Evolutionary conservation across 2,113 vertebrate genomes (phyloP), one percentile per base, ranked within the genome.

Genomic region (Odontophorus gujanensis): DNA sequence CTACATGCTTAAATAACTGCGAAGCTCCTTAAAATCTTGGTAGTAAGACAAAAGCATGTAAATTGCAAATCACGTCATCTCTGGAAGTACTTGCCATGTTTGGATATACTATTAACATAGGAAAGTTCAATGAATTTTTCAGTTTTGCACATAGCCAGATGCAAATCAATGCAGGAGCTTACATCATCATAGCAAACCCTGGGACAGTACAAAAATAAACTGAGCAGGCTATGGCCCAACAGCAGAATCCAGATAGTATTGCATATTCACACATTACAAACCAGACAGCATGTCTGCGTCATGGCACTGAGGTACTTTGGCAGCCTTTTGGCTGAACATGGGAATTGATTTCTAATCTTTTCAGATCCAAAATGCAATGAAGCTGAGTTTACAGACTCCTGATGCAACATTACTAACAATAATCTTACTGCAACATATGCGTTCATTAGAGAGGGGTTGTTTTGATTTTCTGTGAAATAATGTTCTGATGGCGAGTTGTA

Each of bases 311-410:
- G 32, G 9, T 19, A 77, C 92, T 85, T 28, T 40, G 53, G 53
- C 47, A 81, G 40, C 15, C 26, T 74, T 67, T 71, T 40, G 73
- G 26, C 26, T 66, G 72, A 85, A 63, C 25, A 43, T 9, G 25
- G 63, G 81, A 95, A 94, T 58, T 87, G 63, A 93, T 93, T 94
- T 94, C 58, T 93, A 92, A 87, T 78, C 30, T 96, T 93, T 95
- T 92, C 81, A 68, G 69, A 77, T 75, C 20, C 47, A 86, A 86
- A 89, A 65, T 55, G 32, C 36, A 80, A 25, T 36, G 42, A 87
- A 90, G 59, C 43, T 86, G 43, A 68, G 76, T 43, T 30, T 84
- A 87, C 38, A 91, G 63, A 45, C 38, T 81, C 51, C 61, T 80
- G 43, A 72, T 65, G 26, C 43, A 66, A 36, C 47, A 48, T 89